Evolutionary conservation across 1,140 invertebrate genomes (phyloP).

Genomic region (Drosophila albomicans): DNA sequence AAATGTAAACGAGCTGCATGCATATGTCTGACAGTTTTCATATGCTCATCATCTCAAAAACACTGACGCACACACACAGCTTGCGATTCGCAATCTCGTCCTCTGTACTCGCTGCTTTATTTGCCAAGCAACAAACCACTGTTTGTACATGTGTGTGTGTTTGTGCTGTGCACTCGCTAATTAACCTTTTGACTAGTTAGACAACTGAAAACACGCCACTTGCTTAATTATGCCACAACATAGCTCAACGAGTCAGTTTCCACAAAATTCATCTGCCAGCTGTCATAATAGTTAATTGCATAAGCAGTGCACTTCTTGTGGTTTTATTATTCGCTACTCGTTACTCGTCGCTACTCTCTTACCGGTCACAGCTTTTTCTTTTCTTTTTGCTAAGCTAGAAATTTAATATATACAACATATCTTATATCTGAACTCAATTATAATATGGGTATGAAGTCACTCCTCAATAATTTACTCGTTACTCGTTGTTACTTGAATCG

Average conservation of each 20-base stretch:
- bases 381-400: too few relatives aligned
- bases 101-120: neutral
- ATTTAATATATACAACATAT: too few relatives aligned
- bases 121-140: neutral
- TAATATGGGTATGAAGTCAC: neutral
- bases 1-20: conserved; percentile 10
- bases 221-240: neutral
- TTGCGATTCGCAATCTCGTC: neutral
- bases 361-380: too few relatives aligned
- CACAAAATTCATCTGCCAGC: neutral
- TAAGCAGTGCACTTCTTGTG: neutral
- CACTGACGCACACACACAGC: neutral
- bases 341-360: neutral
- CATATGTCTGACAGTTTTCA: conserved; percentile 9
- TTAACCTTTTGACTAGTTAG: neutral
- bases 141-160: neutral
- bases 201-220: conserved; percentile 1
- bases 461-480: neutral
- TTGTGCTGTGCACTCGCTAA: neutral
- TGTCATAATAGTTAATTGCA: neutral
- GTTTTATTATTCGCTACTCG: neutral
- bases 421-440: too few relatives aligned
- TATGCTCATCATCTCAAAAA: conserved; percentile 5
- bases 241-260: neutral
- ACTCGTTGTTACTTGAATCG: neutral